Percentiles rank a stretch among this genome's conserved stretches.
Conservation (phyloP, 2,113 vertebrate species). For the Brienomyrus longianalis region DNA sequence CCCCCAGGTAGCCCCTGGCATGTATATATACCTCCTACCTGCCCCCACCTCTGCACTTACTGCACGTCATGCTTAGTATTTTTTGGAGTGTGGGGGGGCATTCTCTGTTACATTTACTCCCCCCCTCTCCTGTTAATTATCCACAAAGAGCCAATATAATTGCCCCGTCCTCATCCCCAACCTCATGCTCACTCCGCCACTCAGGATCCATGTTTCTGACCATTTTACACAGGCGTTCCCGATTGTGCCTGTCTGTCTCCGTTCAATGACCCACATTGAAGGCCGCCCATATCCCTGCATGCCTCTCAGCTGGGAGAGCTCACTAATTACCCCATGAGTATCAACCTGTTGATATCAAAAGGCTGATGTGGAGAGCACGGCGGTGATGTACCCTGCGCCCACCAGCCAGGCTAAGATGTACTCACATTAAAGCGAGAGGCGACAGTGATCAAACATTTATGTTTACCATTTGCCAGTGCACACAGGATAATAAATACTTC, state of each 20-base stretch:
- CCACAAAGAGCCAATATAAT: slow-evolving; percentile 23
- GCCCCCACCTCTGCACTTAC: neutral
- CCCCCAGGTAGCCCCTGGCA: neutral
- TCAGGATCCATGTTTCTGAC: neutral
- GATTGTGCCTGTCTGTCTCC: neutral
- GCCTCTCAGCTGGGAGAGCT: neutral
- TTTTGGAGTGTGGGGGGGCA: slow-evolving; percentile 4
- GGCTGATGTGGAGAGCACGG: neutral
- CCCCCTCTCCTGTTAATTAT: slow-evolving; percentile 20
- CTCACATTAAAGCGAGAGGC: neutral
- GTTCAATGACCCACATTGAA: slow-evolving; percentile 32
- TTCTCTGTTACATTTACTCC: neutral
- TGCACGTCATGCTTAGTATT: neutral
- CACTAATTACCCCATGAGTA: neutral
- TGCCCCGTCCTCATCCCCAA: slow-evolving; percentile 10
- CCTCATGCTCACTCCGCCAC: neutral
- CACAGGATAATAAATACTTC: neutral
- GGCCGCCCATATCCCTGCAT: neutral
- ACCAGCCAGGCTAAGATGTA: neutral
- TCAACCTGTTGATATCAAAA: neutral
- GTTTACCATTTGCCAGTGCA: neutral
- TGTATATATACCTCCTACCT: neutral
- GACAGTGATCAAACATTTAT: neutral
- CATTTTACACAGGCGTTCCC: neutral
- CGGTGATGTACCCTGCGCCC: neutral